Base-by-base conservation (phyloP, 2,113 vertebrate species). In the Cavia porcellus region DNA sequence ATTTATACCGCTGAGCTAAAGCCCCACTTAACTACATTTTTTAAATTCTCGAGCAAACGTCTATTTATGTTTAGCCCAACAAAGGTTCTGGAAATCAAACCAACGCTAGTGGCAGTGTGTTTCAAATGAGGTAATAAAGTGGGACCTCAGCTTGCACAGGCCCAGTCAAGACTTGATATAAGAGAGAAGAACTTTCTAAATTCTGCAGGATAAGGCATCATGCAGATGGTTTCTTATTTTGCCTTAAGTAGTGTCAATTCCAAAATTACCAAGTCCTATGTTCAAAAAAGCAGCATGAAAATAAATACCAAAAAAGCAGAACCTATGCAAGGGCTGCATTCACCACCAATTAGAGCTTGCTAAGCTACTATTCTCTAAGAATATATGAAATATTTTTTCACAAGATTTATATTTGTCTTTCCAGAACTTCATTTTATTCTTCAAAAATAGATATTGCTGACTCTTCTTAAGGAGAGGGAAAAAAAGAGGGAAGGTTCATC, bases 401-500 rank as follows among this genome's bases (percentile, higher is more conserved):
- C 3, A 19, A 87, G 50, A 92, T 19, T 89, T 57, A 1, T 52
- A 83, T 52, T 96, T 57, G 17, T n/a, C 64, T 87, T 95, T 88
- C 47, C 77, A 86, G 24, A 86, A 92, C 32, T 98, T 97, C 92
- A 96, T 88, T 97, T 98, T 85, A 14, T 4, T 96, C 77, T 98
- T 84, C 45, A 82, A 93, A 87, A 68, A 59, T 66, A 90, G 75
- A 94, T 75, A 79, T 13, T 55, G 83, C 20, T 96, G 93, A 95
- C 84, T 98, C 98, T 96, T 98, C 96, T 85, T 79, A 28, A 79
- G 45, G 28, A 47, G 55, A 94, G 81, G 7, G 38, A 52, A 66
- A 74, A 77, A n/a, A 64, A 74, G 15, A 74, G 38, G 55, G 28
- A 89, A 68, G 59, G 50, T 42, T 86, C 59, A 93, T 93, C 77